phyloP scores from a whole-genome alignment of 2,113 vertebrate genomes.

The Rhabdomys dilectus region DNA sequence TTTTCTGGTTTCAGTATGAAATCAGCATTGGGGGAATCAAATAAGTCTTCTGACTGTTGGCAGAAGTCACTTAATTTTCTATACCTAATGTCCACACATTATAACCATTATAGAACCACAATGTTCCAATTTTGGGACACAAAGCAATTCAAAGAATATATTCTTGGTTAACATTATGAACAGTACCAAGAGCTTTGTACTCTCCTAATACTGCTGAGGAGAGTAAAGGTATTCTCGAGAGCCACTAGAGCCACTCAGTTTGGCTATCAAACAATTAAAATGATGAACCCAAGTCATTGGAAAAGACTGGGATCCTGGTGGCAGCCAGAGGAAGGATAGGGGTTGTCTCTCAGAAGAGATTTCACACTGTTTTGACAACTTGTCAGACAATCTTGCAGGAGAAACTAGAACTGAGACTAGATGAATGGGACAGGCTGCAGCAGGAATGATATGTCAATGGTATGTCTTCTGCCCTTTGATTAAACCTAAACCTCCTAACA shows the following conservation, averaged over 20 bases:
- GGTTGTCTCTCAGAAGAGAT: neutral
- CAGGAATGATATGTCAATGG: too few species aligned
- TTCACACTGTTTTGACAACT: neutral
- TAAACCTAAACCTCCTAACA: neutral
- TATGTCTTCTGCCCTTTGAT: neutral
- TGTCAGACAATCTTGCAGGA: neutral
- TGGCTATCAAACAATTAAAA: neutral
- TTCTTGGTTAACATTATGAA: conserved; percentile 4
- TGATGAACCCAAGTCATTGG: too few species aligned
- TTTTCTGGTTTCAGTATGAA: neutral
- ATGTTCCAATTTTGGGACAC: conserved; percentile 24
- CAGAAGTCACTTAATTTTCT: neutral
- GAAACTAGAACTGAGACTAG: neutral
- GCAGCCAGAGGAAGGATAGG: neutral
- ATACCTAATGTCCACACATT: neutral
- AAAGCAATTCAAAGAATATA: neutral
- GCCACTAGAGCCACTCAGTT: neutral
- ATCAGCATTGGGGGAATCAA: neutral
- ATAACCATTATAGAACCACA: neutral
- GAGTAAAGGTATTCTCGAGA: neutral
- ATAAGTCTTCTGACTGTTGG: neutral
- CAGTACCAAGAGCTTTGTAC: neutral
- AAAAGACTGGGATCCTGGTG: neutral
- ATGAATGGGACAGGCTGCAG: neutral
- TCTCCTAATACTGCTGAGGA: neutral